Conservation (phyloP, 2,113 vertebrate species). For the Junco hyemalis region DNA sequence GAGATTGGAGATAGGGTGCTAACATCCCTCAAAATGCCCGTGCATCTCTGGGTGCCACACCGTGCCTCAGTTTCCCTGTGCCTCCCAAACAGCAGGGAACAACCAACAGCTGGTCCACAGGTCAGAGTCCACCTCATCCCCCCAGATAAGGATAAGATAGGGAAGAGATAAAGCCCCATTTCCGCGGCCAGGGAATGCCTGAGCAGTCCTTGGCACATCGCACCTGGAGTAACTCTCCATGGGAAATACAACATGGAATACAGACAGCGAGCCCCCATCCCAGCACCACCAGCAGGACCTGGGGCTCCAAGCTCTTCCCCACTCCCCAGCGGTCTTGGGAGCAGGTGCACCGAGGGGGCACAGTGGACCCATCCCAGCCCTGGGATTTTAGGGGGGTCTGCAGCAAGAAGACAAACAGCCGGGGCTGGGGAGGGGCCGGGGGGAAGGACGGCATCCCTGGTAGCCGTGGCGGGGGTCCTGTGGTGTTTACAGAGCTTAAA, state of each 20-base stretch:
- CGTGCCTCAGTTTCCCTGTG: background rate
- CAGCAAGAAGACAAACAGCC: background rate
- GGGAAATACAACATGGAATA: background rate
- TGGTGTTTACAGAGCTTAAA: slow-evolving; percentile 64
- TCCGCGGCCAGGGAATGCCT: background rate
- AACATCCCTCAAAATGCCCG: rapidly evolving
- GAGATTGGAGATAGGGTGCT: background rate
- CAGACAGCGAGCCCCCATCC: background rate
- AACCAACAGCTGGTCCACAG: background rate
- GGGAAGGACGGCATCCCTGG: background rate
- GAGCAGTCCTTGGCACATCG: background rate
- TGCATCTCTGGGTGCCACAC: background rate
- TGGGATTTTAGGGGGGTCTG: background rate
- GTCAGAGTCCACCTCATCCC: background rate
- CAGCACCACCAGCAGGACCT: background rate
- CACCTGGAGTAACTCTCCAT: background rate
- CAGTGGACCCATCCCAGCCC: background rate
- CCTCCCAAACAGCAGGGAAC: background rate
- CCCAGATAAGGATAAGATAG: rapidly evolving
- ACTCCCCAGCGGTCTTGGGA: background rate
- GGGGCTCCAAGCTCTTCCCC: background rate
- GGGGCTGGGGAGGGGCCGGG: background rate
- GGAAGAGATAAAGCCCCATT: background rate
- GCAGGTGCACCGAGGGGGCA: background rate
- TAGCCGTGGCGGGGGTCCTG: background rate